phyloP scores from a whole-genome alignment of 2,888 invertebrate species.

The Agrilus cyanescens region DNA sequence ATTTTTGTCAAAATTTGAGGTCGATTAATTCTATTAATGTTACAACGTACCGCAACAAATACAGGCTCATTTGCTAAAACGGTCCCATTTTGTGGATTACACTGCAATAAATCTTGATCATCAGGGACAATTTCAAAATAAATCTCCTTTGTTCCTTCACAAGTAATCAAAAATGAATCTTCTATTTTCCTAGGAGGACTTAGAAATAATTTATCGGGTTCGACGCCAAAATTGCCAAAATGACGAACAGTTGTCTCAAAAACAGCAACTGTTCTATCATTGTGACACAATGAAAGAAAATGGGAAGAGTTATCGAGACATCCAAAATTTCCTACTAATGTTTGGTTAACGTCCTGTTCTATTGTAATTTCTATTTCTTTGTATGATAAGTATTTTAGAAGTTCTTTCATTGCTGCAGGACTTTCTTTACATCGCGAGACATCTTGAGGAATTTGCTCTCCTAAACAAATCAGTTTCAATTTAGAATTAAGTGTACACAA shows the following conservation, averaged over 20 bases:
- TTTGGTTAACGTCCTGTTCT: conserved; percentile 30
- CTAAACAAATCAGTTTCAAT: too few relatives aligned
- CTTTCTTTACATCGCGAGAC: conserved; percentile 25
- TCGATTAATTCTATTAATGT: conserved; percentile 7
- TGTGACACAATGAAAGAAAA: conserved; percentile 26
- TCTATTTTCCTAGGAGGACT: conserved; percentile 9
- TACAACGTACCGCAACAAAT: conserved; percentile 19
- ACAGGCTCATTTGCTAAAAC: conserved; percentile 18
- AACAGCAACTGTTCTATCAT: conserved; percentile 9
- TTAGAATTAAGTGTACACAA: too few relatives aligned
- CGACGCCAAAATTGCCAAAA: conserved; percentile 9
- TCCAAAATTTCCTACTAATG: conserved; percentile 22
- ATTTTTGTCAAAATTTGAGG: conserved; percentile 16
- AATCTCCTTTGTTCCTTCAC: conserved; percentile 6
- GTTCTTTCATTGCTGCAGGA: conserved; percentile 20
- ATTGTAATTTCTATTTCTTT: conserved; percentile 30
- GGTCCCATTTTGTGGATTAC: conserved; percentile 10
- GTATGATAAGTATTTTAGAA: conserved; percentile 22
- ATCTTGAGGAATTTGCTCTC: conserved; percentile 22
- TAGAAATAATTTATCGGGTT: conserved; percentile 12
- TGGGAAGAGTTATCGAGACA: conserved; percentile 27
- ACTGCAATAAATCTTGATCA: conserved; percentile 5
- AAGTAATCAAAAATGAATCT: conserved; percentile 10
- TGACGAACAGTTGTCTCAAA: conserved; percentile 1
- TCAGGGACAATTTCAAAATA: conserved; percentile 10